phyloP scores from a whole-genome alignment of 2,797 vertebrate genomes.

The Lagothrix lagotricha region DNA sequence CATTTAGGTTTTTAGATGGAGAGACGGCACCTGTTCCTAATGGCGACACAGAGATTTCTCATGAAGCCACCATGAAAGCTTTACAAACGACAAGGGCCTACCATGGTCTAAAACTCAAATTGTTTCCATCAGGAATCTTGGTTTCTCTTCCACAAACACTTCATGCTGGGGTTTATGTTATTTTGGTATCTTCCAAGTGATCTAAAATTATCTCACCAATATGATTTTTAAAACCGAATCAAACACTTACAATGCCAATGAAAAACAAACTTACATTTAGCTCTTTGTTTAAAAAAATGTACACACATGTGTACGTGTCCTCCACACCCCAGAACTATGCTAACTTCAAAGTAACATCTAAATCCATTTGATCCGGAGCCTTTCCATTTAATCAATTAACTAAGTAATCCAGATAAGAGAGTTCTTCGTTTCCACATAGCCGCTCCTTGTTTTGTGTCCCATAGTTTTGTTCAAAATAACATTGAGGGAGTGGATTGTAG shows the following conservation, averaged over 20 bases:
- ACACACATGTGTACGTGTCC: background rate
- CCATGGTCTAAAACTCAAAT: background rate
- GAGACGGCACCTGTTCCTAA: background rate
- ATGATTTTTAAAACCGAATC: background rate
- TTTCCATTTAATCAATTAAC: background rate
- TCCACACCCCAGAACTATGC: background rate
- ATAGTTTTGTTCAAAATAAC: background rate
- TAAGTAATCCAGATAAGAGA: background rate
- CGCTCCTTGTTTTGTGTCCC: background rate
- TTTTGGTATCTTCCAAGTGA: background rate
- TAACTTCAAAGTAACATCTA: background rate
- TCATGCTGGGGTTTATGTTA: background rate
- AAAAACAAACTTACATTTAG: background rate
- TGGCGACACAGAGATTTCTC: rapidly evolving
- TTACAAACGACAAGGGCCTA: rapidly evolving
- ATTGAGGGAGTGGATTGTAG: background rate
- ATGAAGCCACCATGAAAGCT: background rate
- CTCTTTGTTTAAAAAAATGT: background rate
- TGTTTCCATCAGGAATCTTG: background rate
- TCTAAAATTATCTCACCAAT: background rate
- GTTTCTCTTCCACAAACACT: background rate
- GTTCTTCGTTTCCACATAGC: background rate
- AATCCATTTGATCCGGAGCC: background rate
- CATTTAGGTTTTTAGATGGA: background rate
- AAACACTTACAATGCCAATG: background rate